Evolutionary conservation across 1,140 invertebrate species (phyloP).

Genomic region (Heliconius himera): DNA sequence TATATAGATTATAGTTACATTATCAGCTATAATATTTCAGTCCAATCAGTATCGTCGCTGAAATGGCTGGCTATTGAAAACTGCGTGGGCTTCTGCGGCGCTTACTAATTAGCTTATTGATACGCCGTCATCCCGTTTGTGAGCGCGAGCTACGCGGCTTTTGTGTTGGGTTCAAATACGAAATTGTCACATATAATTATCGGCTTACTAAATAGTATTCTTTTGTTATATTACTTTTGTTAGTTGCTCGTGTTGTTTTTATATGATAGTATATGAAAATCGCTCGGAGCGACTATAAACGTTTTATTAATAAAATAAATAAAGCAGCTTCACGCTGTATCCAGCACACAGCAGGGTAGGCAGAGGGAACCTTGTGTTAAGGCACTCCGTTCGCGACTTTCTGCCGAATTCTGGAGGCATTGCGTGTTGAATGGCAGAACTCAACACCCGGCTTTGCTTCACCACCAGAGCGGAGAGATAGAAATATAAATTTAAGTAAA

Average conservation of each 20-base stretch:
- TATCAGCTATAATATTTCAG: slow-evolving; percentile 9
- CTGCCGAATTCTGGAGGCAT: too few relatives aligned
- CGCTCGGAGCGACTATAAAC: too few relatives aligned
- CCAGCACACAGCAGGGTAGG: too few relatives aligned
- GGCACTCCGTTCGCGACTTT: too few relatives aligned
- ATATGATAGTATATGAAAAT: not conserved
- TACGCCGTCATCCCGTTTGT: slow-evolving; percentile 35
- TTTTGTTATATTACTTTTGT: slow-evolving; percentile 29
- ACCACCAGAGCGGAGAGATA: too few relatives aligned
- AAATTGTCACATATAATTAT: slow-evolving; percentile 24
- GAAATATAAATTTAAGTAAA: too few relatives aligned
- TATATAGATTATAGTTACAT: too few relatives aligned
- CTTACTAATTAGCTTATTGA: slow-evolving; percentile 57
- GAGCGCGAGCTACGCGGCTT: not conserved
- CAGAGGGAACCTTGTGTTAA: too few relatives aligned
- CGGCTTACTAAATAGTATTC: not conserved
- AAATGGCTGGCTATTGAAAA: slow-evolving; percentile 45
- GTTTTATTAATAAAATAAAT: too few relatives aligned
- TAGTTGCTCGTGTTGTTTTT: not conserved
- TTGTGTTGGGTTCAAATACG: slow-evolving; percentile 24
- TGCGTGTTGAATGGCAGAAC: too few relatives aligned
- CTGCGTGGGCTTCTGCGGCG: slow-evolving; percentile 36
- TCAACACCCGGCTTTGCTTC: too few relatives aligned
- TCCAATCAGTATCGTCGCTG: slow-evolving; percentile 34
- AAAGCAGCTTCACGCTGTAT: too few relatives aligned